phyloP scores from a whole-genome alignment of 2,888 invertebrate species.

The Ophion costatus region DNA sequence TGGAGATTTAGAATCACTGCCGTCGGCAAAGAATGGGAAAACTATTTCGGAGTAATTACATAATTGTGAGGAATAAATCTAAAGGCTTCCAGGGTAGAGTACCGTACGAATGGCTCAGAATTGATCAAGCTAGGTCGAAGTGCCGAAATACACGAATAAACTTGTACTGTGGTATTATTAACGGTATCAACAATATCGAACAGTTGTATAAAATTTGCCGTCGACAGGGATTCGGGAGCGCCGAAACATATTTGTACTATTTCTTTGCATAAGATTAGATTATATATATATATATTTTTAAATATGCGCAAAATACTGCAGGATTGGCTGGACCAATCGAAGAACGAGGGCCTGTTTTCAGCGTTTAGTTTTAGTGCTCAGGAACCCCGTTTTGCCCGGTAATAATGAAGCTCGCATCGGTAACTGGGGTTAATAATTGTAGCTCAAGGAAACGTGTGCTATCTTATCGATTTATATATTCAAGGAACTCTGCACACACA shows the following conservation, averaged over 20 bases:
- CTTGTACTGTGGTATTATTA: too few relatives aligned
- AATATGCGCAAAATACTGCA: conserved; percentile 27
- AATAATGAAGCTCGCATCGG: not conserved
- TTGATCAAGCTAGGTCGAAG: not conserved
- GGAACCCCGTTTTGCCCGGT: too few relatives aligned
- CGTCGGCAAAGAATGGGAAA: not conserved
- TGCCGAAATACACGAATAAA: too few relatives aligned
- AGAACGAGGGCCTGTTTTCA: not conserved
- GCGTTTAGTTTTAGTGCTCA: too few relatives aligned
- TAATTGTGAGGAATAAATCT: not conserved
- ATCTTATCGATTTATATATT: conserved; percentile 31
- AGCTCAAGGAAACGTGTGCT: conserved; percentile 20
- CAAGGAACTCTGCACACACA: conserved; percentile 16
- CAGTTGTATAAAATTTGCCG: too few relatives aligned
- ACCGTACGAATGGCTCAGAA: not conserved
- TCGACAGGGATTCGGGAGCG: not conserved
- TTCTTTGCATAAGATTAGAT: not conserved
- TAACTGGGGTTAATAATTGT: conserved; percentile 12
- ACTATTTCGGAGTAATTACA: not conserved
- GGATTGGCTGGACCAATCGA: conserved; percentile 22
- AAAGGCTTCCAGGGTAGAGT: not conserved
- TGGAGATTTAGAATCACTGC: conserved; percentile 79
- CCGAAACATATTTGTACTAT: not conserved
- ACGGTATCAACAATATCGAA: not conserved
- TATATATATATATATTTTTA: not conserved